Base-by-base conservation (phyloP, 1,140 invertebrate species). In the Ruditapes philippinarum region DNA sequence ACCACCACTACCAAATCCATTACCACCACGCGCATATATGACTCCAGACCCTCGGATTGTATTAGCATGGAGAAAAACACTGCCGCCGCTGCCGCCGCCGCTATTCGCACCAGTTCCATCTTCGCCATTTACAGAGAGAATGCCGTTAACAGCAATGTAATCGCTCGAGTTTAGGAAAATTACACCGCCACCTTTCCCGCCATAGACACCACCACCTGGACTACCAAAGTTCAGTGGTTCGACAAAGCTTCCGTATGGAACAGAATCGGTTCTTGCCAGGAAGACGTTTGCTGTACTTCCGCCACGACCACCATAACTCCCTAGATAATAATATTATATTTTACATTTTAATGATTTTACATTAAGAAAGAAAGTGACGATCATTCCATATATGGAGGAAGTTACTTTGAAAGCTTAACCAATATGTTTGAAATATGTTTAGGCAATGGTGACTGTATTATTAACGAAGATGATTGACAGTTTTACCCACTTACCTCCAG, bases 51-150 rank as follows among this genome's bases (percentile, higher is more conserved):
- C 85, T 22, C n/a, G 38, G 25, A 88, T 79, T 9, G 62, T 38
- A 78, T 19, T 49, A 12, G 74, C 54, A 17, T 49, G 36, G 31
- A 88, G 42, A 54, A 11, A 40, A 36, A 79, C 33, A 70, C 73
- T 68, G 11, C 85, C 85, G 49, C 85, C 85, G 38, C 85, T 88
- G n/a, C 85, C 85, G n/a, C 85, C 85, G 0, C 85, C 85, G 17
- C 76, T n/a, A 22, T n/a, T 28, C 9, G 28, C 14, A 5, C 36
- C 36, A 14, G 51, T 51, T 5, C 36, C 85, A 51, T 68, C 74
- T n/a, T 38, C 85, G 36, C 85, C 85, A 68, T 79, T 68, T 36
- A 40, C 74, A 0, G 85, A 88, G 19, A 88, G 19, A 25, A 88
- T 49, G 57, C 85, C 85, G 22, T 79, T 51, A 12, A 88, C 51